These are phyloP conservation scores for Myiothlypis chrysogaster DNA, from an alignment of 2,797 vertebrate species.

Conservation along the genomic window DNA sequence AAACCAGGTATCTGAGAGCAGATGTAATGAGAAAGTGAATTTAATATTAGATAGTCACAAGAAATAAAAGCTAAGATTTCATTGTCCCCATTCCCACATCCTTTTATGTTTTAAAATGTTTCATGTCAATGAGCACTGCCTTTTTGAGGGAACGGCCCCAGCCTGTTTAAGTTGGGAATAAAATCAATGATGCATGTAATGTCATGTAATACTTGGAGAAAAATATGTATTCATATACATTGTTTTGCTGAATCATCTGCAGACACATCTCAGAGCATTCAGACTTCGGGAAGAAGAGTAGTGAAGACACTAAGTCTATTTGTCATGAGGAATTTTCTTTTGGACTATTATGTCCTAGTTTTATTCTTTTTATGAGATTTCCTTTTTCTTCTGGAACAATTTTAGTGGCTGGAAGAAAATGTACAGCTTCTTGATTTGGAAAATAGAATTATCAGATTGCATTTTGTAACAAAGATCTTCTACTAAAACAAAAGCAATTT, in stretches of 20 bases:
- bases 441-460: not conserved
- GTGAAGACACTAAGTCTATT: not conserved
- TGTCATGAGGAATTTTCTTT: not conserved
- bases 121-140: not conserved
- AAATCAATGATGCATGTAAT: not conserved
- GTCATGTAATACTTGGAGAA: not conserved
- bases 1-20: not conserved
- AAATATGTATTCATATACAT: not conserved
- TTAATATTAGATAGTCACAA: not conserved
- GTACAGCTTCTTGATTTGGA: not conserved
- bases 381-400: not conserved
- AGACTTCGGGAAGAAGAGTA: not conserved
- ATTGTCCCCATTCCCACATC: not conserved
- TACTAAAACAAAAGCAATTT: slow-evolving; percentile 9
- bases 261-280: not conserved
- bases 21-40: not conserved
- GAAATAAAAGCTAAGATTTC: not conserved
- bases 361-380: not conserved
- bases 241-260: not conserved
- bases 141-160: not conserved
- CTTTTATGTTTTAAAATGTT: not conserved
- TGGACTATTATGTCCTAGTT: not conserved
- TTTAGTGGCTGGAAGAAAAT: not conserved
- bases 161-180: not conserved
- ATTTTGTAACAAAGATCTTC: not conserved